These are phyloP conservation scores for Brachionus calyciflorus DNA, from an alignment of 1,140 invertebrate species.

Conservation along the genomic window DNA sequence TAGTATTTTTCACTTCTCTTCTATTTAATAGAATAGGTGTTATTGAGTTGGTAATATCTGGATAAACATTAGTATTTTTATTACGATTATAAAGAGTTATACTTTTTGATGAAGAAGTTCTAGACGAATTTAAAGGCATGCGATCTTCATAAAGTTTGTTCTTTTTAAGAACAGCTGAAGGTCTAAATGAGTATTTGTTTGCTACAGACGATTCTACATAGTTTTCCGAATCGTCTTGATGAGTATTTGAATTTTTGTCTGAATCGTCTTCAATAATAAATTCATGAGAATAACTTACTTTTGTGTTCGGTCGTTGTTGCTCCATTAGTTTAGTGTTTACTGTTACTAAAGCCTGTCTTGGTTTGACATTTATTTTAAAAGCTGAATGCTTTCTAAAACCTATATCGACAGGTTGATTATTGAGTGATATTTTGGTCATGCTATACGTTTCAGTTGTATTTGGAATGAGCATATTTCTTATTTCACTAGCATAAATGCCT, in stretches of 20 bases:
- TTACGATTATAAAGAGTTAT: conserved; percentile 15
- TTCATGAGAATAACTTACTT: conserved; percentile 5
- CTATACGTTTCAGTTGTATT: not conserved
- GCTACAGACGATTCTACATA: not conserved
- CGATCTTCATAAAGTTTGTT: not conserved
- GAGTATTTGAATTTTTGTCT: conserved; percentile 26
- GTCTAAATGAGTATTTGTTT: conserved; percentile 8
- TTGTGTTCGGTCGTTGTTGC: conserved; percentile 19
- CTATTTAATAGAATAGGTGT: not conserved
- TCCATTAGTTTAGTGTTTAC: conserved; percentile 32
- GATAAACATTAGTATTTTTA: not conserved
- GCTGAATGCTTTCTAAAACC: conserved; percentile 23
- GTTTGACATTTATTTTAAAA: conserved; percentile 5
- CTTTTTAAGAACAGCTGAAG: not conserved
- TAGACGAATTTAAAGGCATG: not conserved
- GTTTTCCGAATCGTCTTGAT: conserved; percentile 5
- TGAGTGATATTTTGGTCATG: not conserved
- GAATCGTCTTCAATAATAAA: conserved; percentile 3
- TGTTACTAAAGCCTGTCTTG: not conserved
- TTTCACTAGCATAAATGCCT: conserved; percentile 39
- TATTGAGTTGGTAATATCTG: conserved; percentile 9
- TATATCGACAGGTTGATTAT: not conserved
- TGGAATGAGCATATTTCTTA: conserved; percentile 8
- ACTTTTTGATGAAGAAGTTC: not conserved
- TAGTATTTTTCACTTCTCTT: conserved; percentile 11